These are phyloP conservation scores for Cottoperca gobio DNA, from an alignment of 2,797 vertebrate species.

Conservation along the genomic window DNA sequence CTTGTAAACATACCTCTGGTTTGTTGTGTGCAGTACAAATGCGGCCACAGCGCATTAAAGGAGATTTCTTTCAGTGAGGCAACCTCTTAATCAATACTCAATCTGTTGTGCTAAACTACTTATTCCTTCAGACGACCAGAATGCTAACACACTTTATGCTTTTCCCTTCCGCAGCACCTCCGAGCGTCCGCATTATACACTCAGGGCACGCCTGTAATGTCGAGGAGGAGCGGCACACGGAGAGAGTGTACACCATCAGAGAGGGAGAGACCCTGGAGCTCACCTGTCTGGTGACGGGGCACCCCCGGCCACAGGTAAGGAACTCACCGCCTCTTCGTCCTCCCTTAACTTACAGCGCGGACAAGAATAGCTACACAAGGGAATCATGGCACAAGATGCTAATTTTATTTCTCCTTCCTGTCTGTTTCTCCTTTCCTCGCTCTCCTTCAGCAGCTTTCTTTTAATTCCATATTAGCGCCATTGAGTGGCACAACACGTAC, in stretches of 20 bases:
- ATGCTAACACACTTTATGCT: constrained; percentile 43
- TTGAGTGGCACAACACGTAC: constrained; percentile 36
- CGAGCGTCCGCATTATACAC: constrained; percentile 95
- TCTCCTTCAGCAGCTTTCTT: constrained; percentile 6
- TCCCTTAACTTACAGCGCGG: neutral
- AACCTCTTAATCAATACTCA: constrained; percentile 57
- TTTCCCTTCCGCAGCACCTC: constrained; percentile 86
- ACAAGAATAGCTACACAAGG: neutral
- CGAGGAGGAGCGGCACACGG: constrained; percentile 96
- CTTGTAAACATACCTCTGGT: constrained; percentile 9
- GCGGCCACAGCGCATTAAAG: constrained; percentile 23
- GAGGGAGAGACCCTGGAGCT: constrained; percentile 97
- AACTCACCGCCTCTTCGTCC: neutral
- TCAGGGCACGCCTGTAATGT: constrained; percentile 97
- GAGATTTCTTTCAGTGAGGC: constrained; percentile 44
- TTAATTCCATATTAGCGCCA: constrained; percentile 39
- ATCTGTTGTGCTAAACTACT: constrained; percentile 54
- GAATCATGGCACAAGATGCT: constrained; percentile 18
- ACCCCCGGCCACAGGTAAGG: constrained; percentile 96
- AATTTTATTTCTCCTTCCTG: constrained; percentile 14
- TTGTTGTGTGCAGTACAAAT: constrained; percentile 17
- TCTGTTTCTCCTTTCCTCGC: constrained; percentile 2
- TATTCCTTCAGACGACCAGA: constrained; percentile 43
- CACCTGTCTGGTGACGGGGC: constrained; percentile 95
- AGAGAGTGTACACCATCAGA: constrained; percentile 96